Conservation (phyloP, 2,888 invertebrate species). For the Cosmia trapezina region DNA sequence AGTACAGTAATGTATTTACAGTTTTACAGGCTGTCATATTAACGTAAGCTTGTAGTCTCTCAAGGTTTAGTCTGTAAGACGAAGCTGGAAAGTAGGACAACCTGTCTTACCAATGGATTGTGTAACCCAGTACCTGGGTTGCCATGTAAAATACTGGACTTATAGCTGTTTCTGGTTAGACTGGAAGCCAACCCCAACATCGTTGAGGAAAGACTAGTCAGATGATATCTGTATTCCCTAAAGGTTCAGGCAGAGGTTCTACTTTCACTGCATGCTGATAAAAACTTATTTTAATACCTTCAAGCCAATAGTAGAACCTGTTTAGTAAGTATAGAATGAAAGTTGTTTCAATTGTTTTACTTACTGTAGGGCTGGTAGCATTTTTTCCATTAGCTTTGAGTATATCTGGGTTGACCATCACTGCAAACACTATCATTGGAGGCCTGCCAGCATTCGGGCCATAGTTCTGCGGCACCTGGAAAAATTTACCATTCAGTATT, state of each 20-base stretch:
- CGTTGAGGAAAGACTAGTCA: too few species aligned
- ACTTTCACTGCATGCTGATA: neutral
- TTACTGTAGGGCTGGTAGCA: conserved; percentile 91
- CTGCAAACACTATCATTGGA: conserved; percentile 92
- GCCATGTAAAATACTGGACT: neutral
- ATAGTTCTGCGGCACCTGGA: conserved; percentile 91
- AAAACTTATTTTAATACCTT: neutral
- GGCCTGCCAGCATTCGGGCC: conserved; percentile 90
- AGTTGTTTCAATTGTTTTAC: neutral
- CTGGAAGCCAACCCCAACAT: neutral
- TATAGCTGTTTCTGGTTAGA: neutral
- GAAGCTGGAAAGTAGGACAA: neutral
- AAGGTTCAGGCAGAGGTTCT: neutral
- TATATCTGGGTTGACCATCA: conserved; percentile 94
- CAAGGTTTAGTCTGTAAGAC: neutral
- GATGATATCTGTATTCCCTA: neutral
- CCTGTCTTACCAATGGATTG: neutral
- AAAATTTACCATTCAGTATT: conserved; percentile 21
- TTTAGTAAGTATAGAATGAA: neutral
- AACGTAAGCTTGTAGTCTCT: neutral
- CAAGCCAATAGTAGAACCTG: too few species aligned
- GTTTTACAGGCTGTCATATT: neutral
- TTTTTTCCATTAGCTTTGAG: conserved; percentile 93
- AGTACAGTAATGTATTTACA: neutral
- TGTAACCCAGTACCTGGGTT: neutral